A percentile compares a stretch with the other conserved stretches of the same genome.
Evolutionary conservation across 2,888 invertebrate species (phyloP).

Genomic region (Idaea straminata): DNA sequence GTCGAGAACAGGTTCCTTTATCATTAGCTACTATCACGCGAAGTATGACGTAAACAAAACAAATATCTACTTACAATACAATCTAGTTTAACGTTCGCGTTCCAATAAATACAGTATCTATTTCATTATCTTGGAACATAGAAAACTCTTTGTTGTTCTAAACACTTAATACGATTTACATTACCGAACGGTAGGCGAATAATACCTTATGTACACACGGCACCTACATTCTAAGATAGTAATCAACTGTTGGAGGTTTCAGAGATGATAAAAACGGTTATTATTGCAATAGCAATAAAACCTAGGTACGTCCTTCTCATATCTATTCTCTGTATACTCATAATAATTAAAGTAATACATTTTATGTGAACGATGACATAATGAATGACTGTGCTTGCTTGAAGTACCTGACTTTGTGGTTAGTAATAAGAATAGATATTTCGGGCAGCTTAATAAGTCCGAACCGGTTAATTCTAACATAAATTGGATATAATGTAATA

Average conservation of each 20-base stretch:
- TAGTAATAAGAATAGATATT: not conserved
- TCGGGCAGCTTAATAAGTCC: not conserved
- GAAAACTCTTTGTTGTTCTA: slow-evolving; percentile 16
- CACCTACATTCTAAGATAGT: not conserved
- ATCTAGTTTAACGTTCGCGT: slow-evolving; percentile 26
- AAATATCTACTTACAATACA: slow-evolving; percentile 28
- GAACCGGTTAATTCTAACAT: too few species aligned
- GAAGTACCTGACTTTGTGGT: not conserved
- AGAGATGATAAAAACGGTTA: not conserved
- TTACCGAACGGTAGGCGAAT: not conserved
- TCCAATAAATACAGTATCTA: slow-evolving; percentile 18
- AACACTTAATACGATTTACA: slow-evolving; percentile 8
- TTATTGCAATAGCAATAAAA: slow-evolving; percentile 1
- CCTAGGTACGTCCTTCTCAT: slow-evolving; percentile 4
- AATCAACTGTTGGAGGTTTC: not conserved
- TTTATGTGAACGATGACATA: not conserved
- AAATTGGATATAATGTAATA: too few species aligned
- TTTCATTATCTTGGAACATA: slow-evolving; percentile 17
- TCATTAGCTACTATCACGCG: slow-evolving; percentile 31
- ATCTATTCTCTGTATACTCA: not conserved
- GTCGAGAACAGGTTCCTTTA: slow-evolving; percentile 29
- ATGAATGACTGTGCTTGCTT: not conserved
- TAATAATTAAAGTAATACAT: not conserved
- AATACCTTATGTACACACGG: not conserved
- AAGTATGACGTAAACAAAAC: slow-evolving; percentile 37